Evolutionary conservation across 2,113 vertebrate genomes (phyloP), one percentile per base, ranked within the genome.

Genomic region (Globicephala melas): DNA sequence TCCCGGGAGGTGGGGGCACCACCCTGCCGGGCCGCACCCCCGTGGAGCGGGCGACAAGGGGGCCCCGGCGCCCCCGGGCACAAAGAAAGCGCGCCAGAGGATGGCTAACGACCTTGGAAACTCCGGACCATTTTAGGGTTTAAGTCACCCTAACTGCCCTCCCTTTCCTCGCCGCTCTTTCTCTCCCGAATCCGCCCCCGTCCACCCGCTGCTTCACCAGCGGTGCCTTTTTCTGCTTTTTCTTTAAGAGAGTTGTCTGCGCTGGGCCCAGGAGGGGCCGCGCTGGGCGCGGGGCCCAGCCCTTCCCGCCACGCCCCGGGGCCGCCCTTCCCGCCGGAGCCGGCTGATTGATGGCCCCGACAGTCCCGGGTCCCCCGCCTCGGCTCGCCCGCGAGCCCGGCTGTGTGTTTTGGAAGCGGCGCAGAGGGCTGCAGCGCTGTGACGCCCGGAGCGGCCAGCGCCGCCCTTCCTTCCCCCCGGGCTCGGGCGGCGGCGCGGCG

Each of bases 381-480:
- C 90, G 38, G 94, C 92, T 81, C 65, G 84, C 81, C 98, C 91
- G 97, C 96, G 79, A 95, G 93, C 94, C 96, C 88, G 96, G 83
- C 96, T 91, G 89, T 83, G 96, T 94, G 95, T 97, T 97, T 96
- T 96, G 96, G 97, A 96, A 95, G 98, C 96, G 6, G 93, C 80
- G 93, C 96, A 36, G 80, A 83, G 53, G 87, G 95, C 80, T 28
- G 80, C 50, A 70, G 97, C 94, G 63, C 76, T 0, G 83, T 26
- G 97, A 82, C 92, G 95, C 97, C 96, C 84, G 31, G 87, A 96
- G 91, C 95, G 87, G 84, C 82, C 97, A 96, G 97, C 98, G 87
- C 98, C 98, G 97, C 98, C 98, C 98, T 98, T 98, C 98, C 98
- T 98, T 98, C 97, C 98, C 98, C 97, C 95, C 53, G 83, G 98